These are phyloP conservation scores for Drosophila kuntzei DNA, from an alignment of 2,888 invertebrate genomes.

Conservation along the genomic window DNA sequence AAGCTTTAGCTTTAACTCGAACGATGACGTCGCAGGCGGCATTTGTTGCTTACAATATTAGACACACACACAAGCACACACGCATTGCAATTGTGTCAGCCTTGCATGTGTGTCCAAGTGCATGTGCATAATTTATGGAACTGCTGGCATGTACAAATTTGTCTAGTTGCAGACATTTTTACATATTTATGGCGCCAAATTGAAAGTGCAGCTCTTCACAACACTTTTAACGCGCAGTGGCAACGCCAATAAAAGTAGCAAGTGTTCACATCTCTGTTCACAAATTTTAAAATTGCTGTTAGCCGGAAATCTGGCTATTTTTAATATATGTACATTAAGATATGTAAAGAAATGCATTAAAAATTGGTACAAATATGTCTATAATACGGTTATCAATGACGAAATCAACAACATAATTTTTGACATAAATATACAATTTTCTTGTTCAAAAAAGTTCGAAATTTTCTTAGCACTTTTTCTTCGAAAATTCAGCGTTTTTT, in stretches of 20 bases:
- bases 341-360: too few species aligned
- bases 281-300: too few species aligned
- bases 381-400: too few species aligned
- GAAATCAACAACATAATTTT: too few species aligned
- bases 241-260: background rate
- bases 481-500: too few species aligned
- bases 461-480: too few species aligned
- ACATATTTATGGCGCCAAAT: conserved; percentile 34
- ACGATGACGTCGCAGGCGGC: conserved; percentile 69
- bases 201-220: background rate
- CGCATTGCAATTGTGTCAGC: conserved; percentile 14
- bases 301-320: too few species aligned
- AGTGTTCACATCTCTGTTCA: background rate
- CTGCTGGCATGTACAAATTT: conserved; percentile 4
- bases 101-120: conserved; percentile 3
- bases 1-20: conserved; percentile 49
- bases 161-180: background rate
- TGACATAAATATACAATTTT: too few species aligned
- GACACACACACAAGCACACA: conserved; percentile 14
- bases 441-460: too few species aligned
- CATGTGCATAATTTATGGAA: conserved; percentile 11
- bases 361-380: too few species aligned
- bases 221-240: background rate
- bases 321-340: too few species aligned
- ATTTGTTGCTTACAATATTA: conserved; percentile 71